These are phyloP conservation scores for Apostichopus japonicus DNA, from an alignment of 35 echinoderm and acorn worm species.

Conservation along the genomic window DNA sequence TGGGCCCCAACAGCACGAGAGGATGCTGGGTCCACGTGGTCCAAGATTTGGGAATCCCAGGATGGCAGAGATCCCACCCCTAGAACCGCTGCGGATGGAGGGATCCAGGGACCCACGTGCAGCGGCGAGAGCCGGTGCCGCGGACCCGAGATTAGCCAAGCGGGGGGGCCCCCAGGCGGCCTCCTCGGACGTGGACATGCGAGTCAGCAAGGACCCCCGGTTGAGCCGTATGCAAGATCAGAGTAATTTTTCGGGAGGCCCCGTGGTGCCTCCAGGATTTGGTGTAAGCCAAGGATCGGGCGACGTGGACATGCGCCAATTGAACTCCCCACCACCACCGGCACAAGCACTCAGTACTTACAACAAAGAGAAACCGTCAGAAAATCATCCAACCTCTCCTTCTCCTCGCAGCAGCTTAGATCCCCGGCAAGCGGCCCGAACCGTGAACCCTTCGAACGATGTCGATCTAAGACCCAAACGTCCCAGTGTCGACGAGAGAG, in stretches of 20 bases:
- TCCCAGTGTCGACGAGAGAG: slow-evolving; percentile 45
- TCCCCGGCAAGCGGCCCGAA: slow-evolving; percentile 35
- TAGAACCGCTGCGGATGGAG: not conserved
- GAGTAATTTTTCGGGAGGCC: slow-evolving; percentile 10
- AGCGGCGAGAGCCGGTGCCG: not conserved
- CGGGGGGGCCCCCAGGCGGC: not conserved
- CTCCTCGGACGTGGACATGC: slow-evolving; percentile 32
- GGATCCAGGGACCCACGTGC: not conserved
- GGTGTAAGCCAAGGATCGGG: slow-evolving; percentile 61
- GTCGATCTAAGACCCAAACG: slow-evolving; percentile 28
- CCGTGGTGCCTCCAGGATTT: slow-evolving; percentile 10
- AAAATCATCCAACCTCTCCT: not conserved
- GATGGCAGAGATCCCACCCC: not conserved
- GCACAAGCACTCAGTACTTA: slow-evolving; percentile 25
- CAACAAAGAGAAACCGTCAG: not conserved
- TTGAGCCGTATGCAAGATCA: slow-evolving; percentile 31
- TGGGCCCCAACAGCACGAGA: slow-evolving; percentile 21
- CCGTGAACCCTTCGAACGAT: slow-evolving; percentile 8
- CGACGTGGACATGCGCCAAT: slow-evolving; percentile 74
- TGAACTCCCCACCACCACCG: slow-evolving; percentile 16
- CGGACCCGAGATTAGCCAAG: slow-evolving; percentile 54
- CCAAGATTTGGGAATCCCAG: slow-evolving; percentile 45
- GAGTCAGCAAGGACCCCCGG: slow-evolving; percentile 5
- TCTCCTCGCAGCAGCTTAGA: not conserved
- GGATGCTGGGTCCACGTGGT: slow-evolving; percentile 22